Conservation (phyloP, 2,113 vertebrate species). For the Corythornis cristatus region DNA sequence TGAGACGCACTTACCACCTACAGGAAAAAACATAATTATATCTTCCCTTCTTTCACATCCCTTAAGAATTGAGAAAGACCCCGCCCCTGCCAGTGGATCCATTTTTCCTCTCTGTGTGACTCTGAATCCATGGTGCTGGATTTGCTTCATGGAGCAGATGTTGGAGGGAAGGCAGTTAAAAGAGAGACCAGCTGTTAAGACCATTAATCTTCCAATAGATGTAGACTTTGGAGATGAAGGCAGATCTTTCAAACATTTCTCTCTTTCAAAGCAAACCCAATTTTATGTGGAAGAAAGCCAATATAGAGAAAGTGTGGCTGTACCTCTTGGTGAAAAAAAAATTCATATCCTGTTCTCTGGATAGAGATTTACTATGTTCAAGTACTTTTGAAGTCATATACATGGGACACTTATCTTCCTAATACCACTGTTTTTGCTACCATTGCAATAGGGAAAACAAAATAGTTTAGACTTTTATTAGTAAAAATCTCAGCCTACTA, state of each 20-base stretch:
- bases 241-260: neutral
- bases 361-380: neutral
- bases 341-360: neutral
- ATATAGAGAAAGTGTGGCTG: neutral
- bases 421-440: neutral
- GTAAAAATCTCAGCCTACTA: neutral
- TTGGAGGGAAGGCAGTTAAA: neutral
- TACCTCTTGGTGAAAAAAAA: neutral
- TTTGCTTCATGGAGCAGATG: neutral
- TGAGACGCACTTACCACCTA: neutral
- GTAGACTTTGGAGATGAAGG: neutral
- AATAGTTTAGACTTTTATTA: neutral
- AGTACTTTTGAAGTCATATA: neutral
- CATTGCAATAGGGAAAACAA: neutral
- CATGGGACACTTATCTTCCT: neutral
- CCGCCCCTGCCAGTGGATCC: neutral
- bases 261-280: neutral
- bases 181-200: neutral
- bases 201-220: neutral
- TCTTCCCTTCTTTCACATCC: neutral
- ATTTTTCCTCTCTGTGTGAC: neutral
- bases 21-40: neutral
- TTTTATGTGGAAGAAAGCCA: neutral
- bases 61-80: neutral
- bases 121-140: rapidly evolving